Percentiles rank a stretch among this genome's conserved stretches.
These are phyloP conservation scores for Archips crataeganus DNA, from an alignment of 2,888 invertebrate species.

Conservation along the genomic window DNA sequence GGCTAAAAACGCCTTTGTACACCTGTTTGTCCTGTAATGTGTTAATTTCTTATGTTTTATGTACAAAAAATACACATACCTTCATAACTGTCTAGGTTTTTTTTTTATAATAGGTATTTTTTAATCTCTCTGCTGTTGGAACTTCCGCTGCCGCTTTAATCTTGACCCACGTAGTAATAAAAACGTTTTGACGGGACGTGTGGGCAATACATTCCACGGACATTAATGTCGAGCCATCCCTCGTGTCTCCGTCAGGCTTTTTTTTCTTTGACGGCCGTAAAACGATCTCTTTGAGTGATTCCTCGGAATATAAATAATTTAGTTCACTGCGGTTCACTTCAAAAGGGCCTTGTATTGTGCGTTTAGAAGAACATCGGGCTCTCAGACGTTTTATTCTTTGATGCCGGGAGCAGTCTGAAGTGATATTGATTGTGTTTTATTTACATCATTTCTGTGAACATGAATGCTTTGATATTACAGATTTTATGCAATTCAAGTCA, in stretches of 20 bases:
- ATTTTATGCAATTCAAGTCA: background rate
- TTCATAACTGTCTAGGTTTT: too few relatives aligned
- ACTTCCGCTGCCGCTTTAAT: background rate
- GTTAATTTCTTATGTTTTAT: too few relatives aligned
- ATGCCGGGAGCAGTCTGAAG: slow-evolving; percentile 45
- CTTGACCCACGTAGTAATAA: slow-evolving; percentile 60
- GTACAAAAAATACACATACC: too few relatives aligned
- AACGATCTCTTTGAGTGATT: slow-evolving; percentile 75
- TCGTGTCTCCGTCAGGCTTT: slow-evolving; percentile 53
- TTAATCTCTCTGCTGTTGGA: background rate
- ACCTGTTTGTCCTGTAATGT: too few relatives aligned
- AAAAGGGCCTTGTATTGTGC: slow-evolving; percentile 64
- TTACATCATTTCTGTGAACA: slow-evolving; percentile 14
- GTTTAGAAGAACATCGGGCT: slow-evolving; percentile 45
- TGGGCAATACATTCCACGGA: slow-evolving; percentile 66
- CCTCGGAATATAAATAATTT: slow-evolving; percentile 71
- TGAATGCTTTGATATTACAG: background rate
- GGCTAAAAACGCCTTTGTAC: too few relatives aligned
- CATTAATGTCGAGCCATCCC: slow-evolving; percentile 70
- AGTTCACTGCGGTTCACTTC: slow-evolving; percentile 64
- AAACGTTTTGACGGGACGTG: slow-evolving; percentile 72
- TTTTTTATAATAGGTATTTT: too few relatives aligned
- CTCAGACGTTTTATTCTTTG: slow-evolving; percentile 53
- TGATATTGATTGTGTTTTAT: slow-evolving; percentile 26
- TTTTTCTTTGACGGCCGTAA: slow-evolving; percentile 66